These are phyloP conservation scores for Mimachlamys varia DNA, from an alignment of 2,888 invertebrate genomes.

Conservation along the genomic window DNA sequence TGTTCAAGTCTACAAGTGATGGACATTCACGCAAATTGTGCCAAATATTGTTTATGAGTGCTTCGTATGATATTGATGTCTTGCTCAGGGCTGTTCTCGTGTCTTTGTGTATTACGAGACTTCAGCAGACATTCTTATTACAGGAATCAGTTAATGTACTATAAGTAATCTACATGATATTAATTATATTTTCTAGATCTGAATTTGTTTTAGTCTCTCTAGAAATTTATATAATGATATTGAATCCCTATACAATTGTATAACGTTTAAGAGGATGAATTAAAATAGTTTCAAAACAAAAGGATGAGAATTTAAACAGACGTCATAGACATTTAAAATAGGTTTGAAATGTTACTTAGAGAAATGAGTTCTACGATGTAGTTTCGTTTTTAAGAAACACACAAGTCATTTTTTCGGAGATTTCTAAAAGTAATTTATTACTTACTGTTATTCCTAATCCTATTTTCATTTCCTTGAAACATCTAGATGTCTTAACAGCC, in stretches of 20 bases:
- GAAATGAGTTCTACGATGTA: too few species aligned
- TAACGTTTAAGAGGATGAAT: too few species aligned
- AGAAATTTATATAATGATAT: background rate
- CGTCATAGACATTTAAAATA: too few species aligned
- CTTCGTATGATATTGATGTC: background rate
- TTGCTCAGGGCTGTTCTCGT: background rate
- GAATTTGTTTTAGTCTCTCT: background rate
- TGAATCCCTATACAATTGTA: background rate
- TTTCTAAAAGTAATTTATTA: too few species aligned
- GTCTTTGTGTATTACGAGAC: background rate
- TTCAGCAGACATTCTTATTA: background rate
- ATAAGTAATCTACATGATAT: background rate
- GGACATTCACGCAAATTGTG: background rate
- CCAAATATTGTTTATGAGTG: background rate
- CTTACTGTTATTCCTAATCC: too few species aligned
- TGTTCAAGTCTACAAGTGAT: constrained; percentile 20
- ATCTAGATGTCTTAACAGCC: background rate
- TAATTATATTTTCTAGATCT: background rate
- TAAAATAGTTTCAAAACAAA: too few species aligned
- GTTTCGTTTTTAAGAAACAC: too few species aligned
- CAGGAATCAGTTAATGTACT: too few species aligned
- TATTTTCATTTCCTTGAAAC: background rate
- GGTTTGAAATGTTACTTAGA: too few species aligned
- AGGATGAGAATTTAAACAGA: too few species aligned
- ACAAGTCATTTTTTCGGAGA: too few species aligned